phyloP scores from a whole-genome alignment of 2,113 vertebrate genomes.

The Sinocyclocheilus maitianheensis region DNA sequence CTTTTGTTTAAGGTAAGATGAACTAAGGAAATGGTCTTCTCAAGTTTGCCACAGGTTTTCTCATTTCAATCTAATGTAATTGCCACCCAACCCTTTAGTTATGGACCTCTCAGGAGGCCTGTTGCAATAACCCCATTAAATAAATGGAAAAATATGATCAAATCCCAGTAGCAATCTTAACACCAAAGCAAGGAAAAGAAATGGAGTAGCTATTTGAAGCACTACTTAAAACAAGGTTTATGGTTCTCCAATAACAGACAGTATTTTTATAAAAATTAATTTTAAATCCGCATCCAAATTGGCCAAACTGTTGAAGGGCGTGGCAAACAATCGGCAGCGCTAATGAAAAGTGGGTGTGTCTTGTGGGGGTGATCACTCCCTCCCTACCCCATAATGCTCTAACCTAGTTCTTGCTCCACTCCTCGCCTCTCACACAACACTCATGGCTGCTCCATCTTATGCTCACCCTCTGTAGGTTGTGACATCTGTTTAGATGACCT shows the following conservation, averaged over 20 bases:
- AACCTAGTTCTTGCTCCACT: no score
- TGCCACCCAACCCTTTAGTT: neutral
- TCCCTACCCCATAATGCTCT: no score
- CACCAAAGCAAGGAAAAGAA: neutral
- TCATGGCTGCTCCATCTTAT: conserved; percentile 89
- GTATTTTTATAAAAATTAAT: neutral
- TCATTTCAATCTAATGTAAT: neutral
- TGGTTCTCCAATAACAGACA: neutral
- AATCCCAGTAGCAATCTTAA: conserved; percentile 10
- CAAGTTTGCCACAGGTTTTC: neutral
- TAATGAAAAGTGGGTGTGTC: no score
- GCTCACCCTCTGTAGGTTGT: conserved; percentile 68
- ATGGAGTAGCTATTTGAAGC: neutral
- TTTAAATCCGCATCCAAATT: no score
- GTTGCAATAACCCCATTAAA: conserved; percentile 19
- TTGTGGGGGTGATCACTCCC: no score
- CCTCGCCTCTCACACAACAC: conserved; percentile 64
- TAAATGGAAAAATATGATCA: conserved; percentile 22
- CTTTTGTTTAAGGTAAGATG: neutral
- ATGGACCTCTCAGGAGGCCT: neutral
- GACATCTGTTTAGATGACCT: conserved; percentile 82
- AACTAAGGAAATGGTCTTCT: neutral
- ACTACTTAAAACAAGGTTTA: neutral
- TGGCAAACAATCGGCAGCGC: no score
- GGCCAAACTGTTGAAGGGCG: no score